Evolutionary conservation across 2,797 vertebrate genomes (phyloP).

Genomic region (Hydrolagus colliei): DNA sequence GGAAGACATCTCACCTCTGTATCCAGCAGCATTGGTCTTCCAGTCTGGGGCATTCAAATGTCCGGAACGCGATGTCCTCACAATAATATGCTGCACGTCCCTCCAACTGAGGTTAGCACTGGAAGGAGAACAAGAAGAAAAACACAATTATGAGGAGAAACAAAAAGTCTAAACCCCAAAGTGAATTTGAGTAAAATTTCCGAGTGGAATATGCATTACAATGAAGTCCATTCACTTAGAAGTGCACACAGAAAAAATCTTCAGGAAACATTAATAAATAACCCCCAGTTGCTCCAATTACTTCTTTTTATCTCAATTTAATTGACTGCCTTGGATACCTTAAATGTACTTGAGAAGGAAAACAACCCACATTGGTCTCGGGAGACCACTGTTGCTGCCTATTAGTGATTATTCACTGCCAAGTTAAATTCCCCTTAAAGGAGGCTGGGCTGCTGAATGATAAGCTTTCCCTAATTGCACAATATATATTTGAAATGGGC

Average conservation of each 20-base stretch:
- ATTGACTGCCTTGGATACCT: neutral
- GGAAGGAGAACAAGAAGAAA: constrained; percentile 40
- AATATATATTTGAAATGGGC: neutral
- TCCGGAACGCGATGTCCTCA: constrained; percentile 89
- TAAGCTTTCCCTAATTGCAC: neutral
- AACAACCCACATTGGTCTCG: neutral
- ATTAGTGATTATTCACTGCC: constrained; percentile 9
- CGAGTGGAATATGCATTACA: neutral
- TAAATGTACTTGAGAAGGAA: constrained; percentile 15
- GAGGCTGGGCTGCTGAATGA: neutral
- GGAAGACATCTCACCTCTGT: constrained; percentile 74
- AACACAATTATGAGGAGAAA: neutral
- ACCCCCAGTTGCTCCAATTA: constrained; percentile 13
- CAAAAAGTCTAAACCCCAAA: neutral
- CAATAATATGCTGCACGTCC: constrained; percentile 96
- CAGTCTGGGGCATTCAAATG: constrained; percentile 95
- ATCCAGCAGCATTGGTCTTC: constrained; percentile 97
- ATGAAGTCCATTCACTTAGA: neutral
- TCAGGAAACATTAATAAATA: neutral
- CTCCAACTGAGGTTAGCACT: constrained; percentile 89
- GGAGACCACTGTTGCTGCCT: neutral
- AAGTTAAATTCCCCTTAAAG: constrained; percentile 18
- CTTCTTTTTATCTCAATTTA: constrained; percentile 21
- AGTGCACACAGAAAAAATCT: neutral
- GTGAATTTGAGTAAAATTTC: neutral